Conservation (phyloP, 2,797 vertebrate species). For the Pelodytes ibericus region DNA sequence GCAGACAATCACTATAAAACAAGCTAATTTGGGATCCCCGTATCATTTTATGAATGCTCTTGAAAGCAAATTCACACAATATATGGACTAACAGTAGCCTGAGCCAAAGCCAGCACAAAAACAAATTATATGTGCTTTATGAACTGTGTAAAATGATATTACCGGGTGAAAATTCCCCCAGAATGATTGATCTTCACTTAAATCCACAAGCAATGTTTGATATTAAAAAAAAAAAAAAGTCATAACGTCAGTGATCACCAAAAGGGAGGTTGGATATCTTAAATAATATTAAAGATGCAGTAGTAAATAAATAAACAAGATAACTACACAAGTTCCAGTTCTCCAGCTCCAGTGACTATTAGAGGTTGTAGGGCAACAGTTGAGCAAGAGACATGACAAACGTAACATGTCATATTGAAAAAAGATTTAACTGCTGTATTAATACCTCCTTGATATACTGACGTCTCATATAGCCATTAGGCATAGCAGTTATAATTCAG, state of each 20-base stretch:
- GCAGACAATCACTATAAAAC: neutral
- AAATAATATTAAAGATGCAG: neutral
- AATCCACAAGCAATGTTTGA: neutral
- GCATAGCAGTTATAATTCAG: too few species aligned
- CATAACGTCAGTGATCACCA: neutral
- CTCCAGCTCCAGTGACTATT: too few species aligned
- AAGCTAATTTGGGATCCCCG: neutral
- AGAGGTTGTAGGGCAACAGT: too few species aligned
- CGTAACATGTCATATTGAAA: too few species aligned
- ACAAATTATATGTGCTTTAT: constrained; percentile 13
- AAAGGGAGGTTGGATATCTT: neutral
- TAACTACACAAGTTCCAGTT: too few species aligned
- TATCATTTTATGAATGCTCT: constrained; percentile 1
- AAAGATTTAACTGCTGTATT: too few species aligned
- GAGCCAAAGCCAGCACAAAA: neutral
- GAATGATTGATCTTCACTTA: constrained; percentile 7
- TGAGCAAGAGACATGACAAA: too few species aligned
- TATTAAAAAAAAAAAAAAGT: neutral
- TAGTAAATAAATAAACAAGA: neutral
- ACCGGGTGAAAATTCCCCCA: neutral
- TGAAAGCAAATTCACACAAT: constrained; percentile 1
- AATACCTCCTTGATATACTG: too few species aligned
- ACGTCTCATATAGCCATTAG: too few species aligned
- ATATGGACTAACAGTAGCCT: constrained; percentile 2
- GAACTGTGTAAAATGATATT: constrained; percentile 3